A percentile compares a stretch with the other conserved stretches of the same genome.
Evolutionary conservation across 2,888 invertebrate genomes (phyloP).

Genomic region (Meganola albula): DNA sequence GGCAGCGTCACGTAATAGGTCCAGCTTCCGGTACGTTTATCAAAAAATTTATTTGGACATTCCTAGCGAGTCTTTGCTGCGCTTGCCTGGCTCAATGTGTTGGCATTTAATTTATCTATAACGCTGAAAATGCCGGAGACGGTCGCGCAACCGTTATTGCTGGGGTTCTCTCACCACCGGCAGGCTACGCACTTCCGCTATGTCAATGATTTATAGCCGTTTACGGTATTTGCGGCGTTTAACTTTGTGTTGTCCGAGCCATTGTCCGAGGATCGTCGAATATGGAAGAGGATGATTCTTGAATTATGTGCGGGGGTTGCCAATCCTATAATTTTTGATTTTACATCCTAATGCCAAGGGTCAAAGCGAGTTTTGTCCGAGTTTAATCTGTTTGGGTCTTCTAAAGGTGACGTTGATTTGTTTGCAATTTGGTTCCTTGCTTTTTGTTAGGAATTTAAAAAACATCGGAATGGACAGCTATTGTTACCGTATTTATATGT

Average conservation of each 20-base stretch:
- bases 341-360: constrained; percentile 56
- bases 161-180: constrained; percentile 46
- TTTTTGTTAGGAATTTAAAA: constrained; percentile 31
- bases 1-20: constrained; percentile 71
- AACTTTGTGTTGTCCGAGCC: constrained; percentile 65
- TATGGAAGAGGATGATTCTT: constrained; percentile 64
- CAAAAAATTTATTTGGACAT: constrained; percentile 75
- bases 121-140: constrained; percentile 64
- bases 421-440: constrained; percentile 33
- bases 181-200: constrained; percentile 71
- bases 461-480: constrained; percentile 24
- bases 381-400: constrained; percentile 46
- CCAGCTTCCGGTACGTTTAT: constrained; percentile 72
- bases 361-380: constrained; percentile 44
- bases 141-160: constrained; percentile 62
- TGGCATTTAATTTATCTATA: constrained; percentile 76
- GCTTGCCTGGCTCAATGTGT: constrained; percentile 60
- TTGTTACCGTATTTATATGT: constrained; percentile 24
- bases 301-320: constrained; percentile 62
- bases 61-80: constrained; percentile 59
- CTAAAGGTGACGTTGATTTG: constrained; percentile 43
- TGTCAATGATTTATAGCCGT: constrained; percentile 72
- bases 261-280: constrained; percentile 63
- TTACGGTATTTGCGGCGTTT: constrained; percentile 65
- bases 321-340: constrained; percentile 57